Conservation (phyloP, 2,113 vertebrate genomes). For the Lasiurus borealis region DNA sequence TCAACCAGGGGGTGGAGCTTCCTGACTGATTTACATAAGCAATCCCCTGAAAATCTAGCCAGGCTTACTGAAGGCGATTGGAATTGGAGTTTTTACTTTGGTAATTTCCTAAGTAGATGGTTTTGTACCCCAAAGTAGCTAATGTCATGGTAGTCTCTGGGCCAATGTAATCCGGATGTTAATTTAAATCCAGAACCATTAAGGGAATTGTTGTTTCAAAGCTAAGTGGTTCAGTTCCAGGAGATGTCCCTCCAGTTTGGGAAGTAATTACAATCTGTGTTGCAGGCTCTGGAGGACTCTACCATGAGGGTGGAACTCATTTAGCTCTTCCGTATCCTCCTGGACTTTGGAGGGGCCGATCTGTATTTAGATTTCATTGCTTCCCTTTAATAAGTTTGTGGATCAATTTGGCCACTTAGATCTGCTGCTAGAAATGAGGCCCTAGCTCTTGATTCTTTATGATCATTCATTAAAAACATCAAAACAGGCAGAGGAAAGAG, state of each 20-base stretch:
- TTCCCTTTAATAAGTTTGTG: background rate
- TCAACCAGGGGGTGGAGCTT: background rate
- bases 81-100: background rate
- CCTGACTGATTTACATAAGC: background rate
- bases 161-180: background rate
- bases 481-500: background rate
- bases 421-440: background rate
- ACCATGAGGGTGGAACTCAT: background rate
- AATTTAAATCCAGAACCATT: background rate
- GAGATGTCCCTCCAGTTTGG: constrained; percentile 7
- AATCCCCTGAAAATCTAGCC: background rate
- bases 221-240: background rate
- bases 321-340: background rate
- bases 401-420: background rate
- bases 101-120: background rate
- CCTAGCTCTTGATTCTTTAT: background rate
- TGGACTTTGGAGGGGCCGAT: background rate
- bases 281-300: background rate
- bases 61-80: background rate
- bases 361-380: constrained; percentile 26
- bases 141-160: background rate
- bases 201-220: constrained; percentile 16
- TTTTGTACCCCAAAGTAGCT: background rate
- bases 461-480: background rate
- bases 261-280: background rate